These are phyloP conservation scores for Shargacucullia verbasci DNA, from an alignment of 2,888 invertebrate species.

Conservation along the genomic window DNA sequence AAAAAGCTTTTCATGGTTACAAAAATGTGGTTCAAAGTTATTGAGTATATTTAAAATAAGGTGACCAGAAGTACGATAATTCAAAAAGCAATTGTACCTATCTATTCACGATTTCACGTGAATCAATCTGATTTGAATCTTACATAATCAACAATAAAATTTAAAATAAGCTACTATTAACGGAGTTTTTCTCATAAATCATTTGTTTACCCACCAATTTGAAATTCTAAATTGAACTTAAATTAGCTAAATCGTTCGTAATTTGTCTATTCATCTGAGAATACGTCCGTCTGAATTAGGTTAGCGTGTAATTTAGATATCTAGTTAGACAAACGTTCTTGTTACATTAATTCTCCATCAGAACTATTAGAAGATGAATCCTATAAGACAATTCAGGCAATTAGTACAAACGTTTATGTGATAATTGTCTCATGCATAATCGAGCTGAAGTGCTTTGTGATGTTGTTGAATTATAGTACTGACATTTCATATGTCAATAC, in stretches of 20 bases:
- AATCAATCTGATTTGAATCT: too few species aligned
- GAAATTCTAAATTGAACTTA: constrained; percentile 29
- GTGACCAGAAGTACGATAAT: too few species aligned
- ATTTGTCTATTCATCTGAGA: constrained; percentile 34
- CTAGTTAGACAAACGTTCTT: constrained; percentile 5
- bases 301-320: constrained; percentile 18
- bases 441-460: not conserved
- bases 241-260: constrained; percentile 35
- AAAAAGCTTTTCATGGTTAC: too few species aligned
- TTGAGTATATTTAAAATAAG: too few species aligned
- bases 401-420: constrained; percentile 2
- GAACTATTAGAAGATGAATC: constrained; percentile 22
- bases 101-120: too few species aligned
- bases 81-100: too few species aligned
- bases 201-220: constrained; percentile 4
- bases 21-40: too few species aligned
- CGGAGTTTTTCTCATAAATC: constrained; percentile 20
- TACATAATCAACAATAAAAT: not conserved
- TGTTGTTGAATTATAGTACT: not conserved
- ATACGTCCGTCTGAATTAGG: constrained; percentile 26
- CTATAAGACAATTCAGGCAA: constrained; percentile 1
- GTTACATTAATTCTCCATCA: constrained; percentile 32
- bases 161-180: constrained; percentile 13
- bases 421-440: constrained; percentile 6
- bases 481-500: too few species aligned